Percentiles rank a stretch among this genome's conserved stretches.
phyloP scores from a whole-genome alignment of 2,888 invertebrate genomes.

The Conus canariensis region DNA sequence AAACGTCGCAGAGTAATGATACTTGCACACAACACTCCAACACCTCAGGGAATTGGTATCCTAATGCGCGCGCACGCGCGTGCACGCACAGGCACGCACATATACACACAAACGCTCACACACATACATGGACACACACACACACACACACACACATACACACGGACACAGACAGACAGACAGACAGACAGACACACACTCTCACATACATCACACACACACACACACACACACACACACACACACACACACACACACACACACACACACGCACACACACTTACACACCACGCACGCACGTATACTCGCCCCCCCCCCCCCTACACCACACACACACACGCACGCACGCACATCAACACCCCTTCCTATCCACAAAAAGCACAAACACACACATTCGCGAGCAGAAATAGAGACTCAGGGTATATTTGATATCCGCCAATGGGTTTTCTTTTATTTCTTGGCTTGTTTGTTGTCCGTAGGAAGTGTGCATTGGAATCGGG shows the following conservation, averaged over 20 bases:
- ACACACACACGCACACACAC: background rate
- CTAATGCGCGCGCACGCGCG: background rate
- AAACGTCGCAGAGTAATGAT: too few species aligned
- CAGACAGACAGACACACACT: background rate
- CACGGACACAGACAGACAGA: background rate
- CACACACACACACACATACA: background rate
- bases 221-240: slow-evolving; percentile 4
- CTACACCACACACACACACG: slow-evolving; percentile 1
- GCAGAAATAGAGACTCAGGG: background rate
- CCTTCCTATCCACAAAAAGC: too few species aligned
- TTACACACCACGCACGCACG: background rate
- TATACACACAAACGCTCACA: background rate
- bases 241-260: background rate
- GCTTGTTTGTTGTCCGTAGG: too few species aligned
- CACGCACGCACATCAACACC: background rate
- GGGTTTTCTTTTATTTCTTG: too few species aligned
- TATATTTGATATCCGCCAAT: too few species aligned
- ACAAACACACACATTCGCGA: background rate
- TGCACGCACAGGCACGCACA: background rate
- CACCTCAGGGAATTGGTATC: too few species aligned
- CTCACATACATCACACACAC: background rate
- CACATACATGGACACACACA: background rate
- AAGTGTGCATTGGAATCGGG: too few species aligned
- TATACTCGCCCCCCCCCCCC: background rate
- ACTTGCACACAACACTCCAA: too few species aligned